Conservation (phyloP, 2,888 invertebrate species). For the Diogma glabrata region DNA sequence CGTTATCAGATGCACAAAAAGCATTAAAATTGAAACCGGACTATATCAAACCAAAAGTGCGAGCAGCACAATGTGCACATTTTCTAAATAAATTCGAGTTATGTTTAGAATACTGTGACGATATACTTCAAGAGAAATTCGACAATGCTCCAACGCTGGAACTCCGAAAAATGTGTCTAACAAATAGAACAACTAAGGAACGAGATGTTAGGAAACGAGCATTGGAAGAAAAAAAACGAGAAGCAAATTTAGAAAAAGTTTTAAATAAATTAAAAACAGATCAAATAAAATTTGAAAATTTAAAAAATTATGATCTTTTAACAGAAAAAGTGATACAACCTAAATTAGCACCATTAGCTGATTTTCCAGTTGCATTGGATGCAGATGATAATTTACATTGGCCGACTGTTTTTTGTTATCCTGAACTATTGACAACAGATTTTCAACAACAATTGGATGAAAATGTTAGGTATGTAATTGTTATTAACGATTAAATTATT, state of each 20-base stretch:
- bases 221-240: not conserved
- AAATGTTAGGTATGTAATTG: conserved; percentile 43
- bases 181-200: conserved; percentile 26
- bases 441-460: conserved; percentile 74
- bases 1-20: conserved; percentile 65
- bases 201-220: conserved; percentile 41
- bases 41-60: conserved; percentile 63
- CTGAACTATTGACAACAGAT: conserved; percentile 78
- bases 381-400: conserved; percentile 56
- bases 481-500: conserved; percentile 20
- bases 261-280: conserved; percentile 33
- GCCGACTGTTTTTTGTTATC: conserved; percentile 84
- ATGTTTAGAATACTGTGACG: conserved; percentile 60
- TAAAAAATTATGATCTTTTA: conserved; percentile 34
- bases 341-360: conserved; percentile 50
- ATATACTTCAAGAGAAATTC: conserved; percentile 45
- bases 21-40: conserved; percentile 64
- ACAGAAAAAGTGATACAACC: conserved; percentile 37
- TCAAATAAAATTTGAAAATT: conserved; percentile 44
- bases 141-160: conserved; percentile 44
- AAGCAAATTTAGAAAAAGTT: not conserved
- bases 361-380: conserved; percentile 47
- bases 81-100: conserved; percentile 55
- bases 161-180: conserved; percentile 42
- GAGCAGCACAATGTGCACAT: conserved; percentile 64